phyloP scores from a whole-genome alignment of 2,888 invertebrate species.

The Drosophila melanosoma region DNA sequence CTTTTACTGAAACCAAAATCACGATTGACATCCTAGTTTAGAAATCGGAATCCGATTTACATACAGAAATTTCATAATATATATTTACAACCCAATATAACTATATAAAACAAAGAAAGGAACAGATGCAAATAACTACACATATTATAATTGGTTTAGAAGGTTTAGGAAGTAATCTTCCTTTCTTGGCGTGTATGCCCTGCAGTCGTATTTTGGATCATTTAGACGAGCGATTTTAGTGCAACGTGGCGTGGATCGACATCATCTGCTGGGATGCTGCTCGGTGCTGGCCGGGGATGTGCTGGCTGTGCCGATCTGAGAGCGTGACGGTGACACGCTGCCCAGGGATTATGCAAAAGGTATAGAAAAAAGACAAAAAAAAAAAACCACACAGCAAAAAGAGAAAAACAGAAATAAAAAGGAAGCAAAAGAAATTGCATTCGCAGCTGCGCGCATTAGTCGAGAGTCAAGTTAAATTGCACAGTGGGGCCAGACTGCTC shows the following conservation, averaged over 20 bases:
- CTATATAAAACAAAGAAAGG: too few species aligned
- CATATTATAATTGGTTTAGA: not conserved
- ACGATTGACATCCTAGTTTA: too few species aligned
- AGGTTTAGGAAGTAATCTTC: not conserved
- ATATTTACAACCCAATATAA: too few species aligned
- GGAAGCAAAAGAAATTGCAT: slow-evolving; percentile 69
- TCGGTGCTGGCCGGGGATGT: not conserved
- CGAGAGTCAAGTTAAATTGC: slow-evolving; percentile 11
- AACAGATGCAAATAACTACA: too few species aligned
- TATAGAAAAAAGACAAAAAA: not conserved
- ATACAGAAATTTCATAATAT: too few species aligned
- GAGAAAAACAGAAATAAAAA: not conserved
- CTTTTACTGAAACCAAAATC: too few species aligned
- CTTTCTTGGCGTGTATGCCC: not conserved
- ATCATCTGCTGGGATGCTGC: slow-evolving; percentile 29
- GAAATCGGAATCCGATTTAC: too few species aligned
- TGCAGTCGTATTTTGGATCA: slow-evolving; percentile 4
- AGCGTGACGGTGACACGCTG: slow-evolving; percentile 77
- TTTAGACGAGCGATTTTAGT: slow-evolving; percentile 5
- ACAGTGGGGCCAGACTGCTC: slow-evolving; percentile 41
- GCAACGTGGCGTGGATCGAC: slow-evolving; percentile 14
- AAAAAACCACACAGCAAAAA: not conserved
- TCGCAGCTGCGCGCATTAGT: slow-evolving; percentile 47
- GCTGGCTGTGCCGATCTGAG: slow-evolving; percentile 42
- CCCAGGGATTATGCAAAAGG: slow-evolving; percentile 73